Evolutionary conservation across 1,140 invertebrate genomes (phyloP).

Genomic region (Atta cephalotes): DNA sequence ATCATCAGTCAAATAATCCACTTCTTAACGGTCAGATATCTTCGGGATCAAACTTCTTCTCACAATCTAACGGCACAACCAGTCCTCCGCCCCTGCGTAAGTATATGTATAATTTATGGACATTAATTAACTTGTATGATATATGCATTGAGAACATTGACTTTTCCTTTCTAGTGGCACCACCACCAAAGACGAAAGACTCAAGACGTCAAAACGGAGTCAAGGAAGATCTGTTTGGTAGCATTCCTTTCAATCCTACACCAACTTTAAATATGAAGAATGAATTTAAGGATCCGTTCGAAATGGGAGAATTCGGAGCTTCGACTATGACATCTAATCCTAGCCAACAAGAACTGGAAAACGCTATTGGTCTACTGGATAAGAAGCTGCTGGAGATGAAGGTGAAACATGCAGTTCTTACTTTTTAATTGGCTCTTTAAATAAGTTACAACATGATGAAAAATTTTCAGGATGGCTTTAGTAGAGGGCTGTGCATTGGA

Average conservation of each 20-base stretch:
- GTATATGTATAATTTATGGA: conserved; percentile 73
- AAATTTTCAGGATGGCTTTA: conserved; percentile 92
- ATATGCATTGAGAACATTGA: background rate
- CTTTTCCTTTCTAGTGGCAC: conserved; percentile 89
- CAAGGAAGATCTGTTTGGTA: conserved; percentile 87
- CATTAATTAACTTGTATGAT: background rate
- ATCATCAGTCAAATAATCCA: conserved; percentile 83
- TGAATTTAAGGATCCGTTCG: conserved; percentile 89
- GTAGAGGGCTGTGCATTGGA: conserved; percentile 91
- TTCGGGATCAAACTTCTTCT: conserved; percentile 81
- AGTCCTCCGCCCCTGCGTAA: conserved; percentile 89
- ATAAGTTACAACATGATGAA: conserved; percentile 12
- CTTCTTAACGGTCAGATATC: conserved; percentile 82
- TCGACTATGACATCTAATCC: conserved; percentile 83
- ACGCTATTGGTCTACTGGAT: conserved; percentile 91
- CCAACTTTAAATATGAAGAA: conserved; percentile 83
- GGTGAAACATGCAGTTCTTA: conserved; percentile 83
- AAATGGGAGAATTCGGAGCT: conserved; percentile 92
- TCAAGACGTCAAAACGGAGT: conserved; percentile 88
- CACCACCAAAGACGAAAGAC: conserved; percentile 92
- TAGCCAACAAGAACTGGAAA: conserved; percentile 88
- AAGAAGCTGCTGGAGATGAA: conserved; percentile 94
- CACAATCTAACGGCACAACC: conserved; percentile 81
- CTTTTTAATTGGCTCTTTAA: background rate
- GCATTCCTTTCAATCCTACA: conserved; percentile 87